Conservation (phyloP, 2,888 invertebrate genomes). For the Callyntrura guangdongensis region DNA sequence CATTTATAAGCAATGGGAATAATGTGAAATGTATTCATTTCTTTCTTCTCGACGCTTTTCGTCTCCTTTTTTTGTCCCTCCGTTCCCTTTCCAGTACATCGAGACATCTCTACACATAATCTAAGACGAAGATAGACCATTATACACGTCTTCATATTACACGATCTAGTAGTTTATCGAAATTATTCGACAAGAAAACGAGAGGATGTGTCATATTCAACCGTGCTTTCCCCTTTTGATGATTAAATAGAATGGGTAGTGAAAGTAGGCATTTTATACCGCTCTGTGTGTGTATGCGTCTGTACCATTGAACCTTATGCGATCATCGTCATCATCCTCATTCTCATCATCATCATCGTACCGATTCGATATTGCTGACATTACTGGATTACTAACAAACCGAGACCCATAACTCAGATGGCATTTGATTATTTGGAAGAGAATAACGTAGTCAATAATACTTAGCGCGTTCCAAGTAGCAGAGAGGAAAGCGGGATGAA, state of each 20-base stretch:
- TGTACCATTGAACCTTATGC: too few relatives aligned
- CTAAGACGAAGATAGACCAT: not conserved
- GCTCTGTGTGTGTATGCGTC: too few relatives aligned
- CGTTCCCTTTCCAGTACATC: not conserved
- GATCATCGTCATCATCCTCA: not conserved
- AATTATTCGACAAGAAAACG: not conserved
- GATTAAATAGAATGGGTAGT: not conserved
- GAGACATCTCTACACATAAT: not conserved
- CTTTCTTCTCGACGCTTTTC: not conserved
- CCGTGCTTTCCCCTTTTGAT: not conserved
- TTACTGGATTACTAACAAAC: constrained; percentile 3
- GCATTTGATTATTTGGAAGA: too few relatives aligned
- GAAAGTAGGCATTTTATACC: not conserved
- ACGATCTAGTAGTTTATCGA: constrained; percentile 19
- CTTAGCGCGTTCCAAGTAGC: not conserved
- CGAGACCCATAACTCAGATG: not conserved
- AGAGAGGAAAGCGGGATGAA: constrained; percentile 15
- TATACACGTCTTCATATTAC: constrained; percentile 16
- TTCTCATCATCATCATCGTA: not conserved
- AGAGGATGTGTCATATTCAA: not conserved
- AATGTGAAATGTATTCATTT: constrained; percentile 35
- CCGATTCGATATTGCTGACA: too few relatives aligned
- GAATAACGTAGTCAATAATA: too few relatives aligned
- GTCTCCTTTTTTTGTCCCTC: not conserved
- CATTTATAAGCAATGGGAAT: constrained; percentile 25